Evolutionary conservation across 1,140 invertebrate species (phyloP).

Genomic region (Idris sp.): DNA sequence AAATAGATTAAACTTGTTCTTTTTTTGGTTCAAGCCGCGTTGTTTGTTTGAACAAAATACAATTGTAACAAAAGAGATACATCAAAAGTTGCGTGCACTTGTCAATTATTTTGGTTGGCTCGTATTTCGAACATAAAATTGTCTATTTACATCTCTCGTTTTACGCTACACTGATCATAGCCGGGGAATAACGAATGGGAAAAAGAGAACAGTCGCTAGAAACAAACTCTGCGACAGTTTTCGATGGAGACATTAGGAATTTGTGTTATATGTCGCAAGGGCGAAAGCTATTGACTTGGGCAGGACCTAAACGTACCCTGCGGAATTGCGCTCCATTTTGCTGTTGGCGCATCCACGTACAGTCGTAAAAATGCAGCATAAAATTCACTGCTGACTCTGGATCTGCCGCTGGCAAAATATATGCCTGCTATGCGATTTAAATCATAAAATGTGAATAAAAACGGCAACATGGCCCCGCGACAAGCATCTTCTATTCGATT

Average conservation of each 20-base stretch:
- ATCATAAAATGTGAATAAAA: conserved; percentile 76
- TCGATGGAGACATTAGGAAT: conserved; percentile 58
- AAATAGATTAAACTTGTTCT: no score
- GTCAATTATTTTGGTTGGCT: conserved; percentile 50
- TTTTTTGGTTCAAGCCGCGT: no score
- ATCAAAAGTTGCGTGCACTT: no score
- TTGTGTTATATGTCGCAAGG: conserved; percentile 44
- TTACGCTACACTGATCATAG: conserved; percentile 70
- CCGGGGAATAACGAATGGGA: conserved; percentile 41
- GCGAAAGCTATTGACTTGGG: conserved; percentile 37
- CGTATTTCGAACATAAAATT: conserved; percentile 66
- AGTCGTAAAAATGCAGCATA: conserved; percentile 74
- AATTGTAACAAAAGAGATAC: no score
- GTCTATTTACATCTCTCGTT: conserved; percentile 74
- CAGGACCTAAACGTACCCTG: conserved; percentile 24
- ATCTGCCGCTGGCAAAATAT: conserved; percentile 65
- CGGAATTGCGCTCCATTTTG: conserved; percentile 38
- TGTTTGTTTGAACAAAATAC: no score
- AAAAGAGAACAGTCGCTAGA: conserved; percentile 29
- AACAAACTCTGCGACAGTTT: conserved; percentile 11
- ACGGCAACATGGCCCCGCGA: conserved; percentile 51
- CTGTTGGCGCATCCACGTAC: conserved; percentile 63
- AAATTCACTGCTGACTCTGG: conserved; percentile 76
- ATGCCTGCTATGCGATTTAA: conserved; percentile 73
- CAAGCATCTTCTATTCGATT: conserved; percentile 10